Evolutionary conservation across 2,797 vertebrate genomes (phyloP).

Genomic region (Silurus lanzhouensis): DNA sequence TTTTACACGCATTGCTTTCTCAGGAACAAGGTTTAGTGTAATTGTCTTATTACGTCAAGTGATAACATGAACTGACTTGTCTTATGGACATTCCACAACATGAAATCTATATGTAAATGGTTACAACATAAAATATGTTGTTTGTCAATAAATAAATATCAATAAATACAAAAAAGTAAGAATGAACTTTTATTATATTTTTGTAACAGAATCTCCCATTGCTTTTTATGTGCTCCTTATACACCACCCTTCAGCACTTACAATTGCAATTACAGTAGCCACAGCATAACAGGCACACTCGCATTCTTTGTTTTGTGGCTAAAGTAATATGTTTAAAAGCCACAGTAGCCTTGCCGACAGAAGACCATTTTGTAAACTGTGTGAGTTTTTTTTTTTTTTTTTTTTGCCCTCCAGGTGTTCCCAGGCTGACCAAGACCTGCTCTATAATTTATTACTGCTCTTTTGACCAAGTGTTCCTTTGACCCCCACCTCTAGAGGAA

Average conservation of each 20-base stretch:
- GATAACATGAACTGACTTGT: neutral
- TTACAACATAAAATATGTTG: neutral
- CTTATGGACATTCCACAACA: neutral
- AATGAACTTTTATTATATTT: neutral
- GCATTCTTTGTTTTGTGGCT: conserved; percentile 7
- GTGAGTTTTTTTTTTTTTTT: conserved; percentile 13
- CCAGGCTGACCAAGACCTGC: conserved; percentile 30
- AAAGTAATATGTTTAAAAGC: conserved; percentile 16
- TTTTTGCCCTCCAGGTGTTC: conserved; percentile 40
- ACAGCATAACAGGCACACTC: neutral
- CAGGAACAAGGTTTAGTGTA: neutral
- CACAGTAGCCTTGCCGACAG: neutral
- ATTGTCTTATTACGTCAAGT: neutral
- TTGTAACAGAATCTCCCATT: neutral
- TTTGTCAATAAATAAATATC: neutral
- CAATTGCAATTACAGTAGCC: neutral
- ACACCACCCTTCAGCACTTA: neutral
- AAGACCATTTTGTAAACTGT: conserved; percentile 25
- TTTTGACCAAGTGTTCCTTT: conserved; percentile 65
- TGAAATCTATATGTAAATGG: neutral
- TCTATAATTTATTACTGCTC: conserved; percentile 68
- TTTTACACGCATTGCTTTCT: neutral
- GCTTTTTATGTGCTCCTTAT: neutral
- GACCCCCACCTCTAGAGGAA: conserved; percentile 64
- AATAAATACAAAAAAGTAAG: too few relatives aligned